These are phyloP conservation scores for Campoplex capitator DNA, from an alignment of 2,888 invertebrate genomes.

Conservation along the genomic window DNA sequence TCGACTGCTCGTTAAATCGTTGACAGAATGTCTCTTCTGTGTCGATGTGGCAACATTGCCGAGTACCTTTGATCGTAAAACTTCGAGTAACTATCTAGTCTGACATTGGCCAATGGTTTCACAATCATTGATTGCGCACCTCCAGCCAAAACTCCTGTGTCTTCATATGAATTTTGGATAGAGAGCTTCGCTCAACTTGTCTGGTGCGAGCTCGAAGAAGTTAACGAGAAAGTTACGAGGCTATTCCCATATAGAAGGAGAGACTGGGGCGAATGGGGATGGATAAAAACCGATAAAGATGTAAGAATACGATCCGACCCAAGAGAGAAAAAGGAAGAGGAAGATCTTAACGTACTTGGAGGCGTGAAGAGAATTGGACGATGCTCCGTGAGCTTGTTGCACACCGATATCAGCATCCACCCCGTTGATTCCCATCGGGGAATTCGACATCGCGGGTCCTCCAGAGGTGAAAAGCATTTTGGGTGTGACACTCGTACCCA, in stretches of 20 bases:
- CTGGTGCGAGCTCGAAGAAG: conserved; percentile 16
- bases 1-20: neutral
- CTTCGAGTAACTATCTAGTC: neutral
- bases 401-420: conserved; percentile 22
- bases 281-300: conserved; percentile 31
- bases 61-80: neutral
- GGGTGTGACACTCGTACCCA: conserved; percentile 54
- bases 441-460: conserved; percentile 41
- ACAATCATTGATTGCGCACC: neutral
- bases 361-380: conserved; percentile 49
- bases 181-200: conserved; percentile 11
- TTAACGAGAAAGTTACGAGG: conserved; percentile 32
- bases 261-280: neutral
- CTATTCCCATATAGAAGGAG: conserved; percentile 29
- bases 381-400: conserved; percentile 40
- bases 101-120: neutral
- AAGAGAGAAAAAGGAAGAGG: conserved; percentile 56
- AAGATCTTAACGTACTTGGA: conserved; percentile 72
- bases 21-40: neutral
- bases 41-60: neutral
- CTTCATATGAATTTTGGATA: conserved; percentile 50
- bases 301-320: conserved; percentile 3
- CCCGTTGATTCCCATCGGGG: conserved; percentile 50
- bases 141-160: neutral
- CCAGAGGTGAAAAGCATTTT: conserved; percentile 62